These are phyloP conservation scores for Amphibalanus amphitrite DNA, from an alignment of 1,140 invertebrate species.

Conservation along the genomic window DNA sequence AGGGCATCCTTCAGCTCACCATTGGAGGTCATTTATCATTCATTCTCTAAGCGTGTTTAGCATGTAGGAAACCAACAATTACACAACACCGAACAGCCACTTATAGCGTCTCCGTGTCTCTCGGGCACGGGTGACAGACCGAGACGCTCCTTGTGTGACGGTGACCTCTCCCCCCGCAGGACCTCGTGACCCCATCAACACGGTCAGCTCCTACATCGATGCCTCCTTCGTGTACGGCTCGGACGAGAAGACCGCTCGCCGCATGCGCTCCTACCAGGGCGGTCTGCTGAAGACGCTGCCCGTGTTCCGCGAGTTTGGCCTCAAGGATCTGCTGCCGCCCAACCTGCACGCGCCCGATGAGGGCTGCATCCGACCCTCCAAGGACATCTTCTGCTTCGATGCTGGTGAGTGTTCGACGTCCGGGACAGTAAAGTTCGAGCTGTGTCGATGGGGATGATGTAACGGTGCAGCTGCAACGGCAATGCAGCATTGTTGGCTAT, in stretches of 20 bases:
- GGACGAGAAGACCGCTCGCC: conserved; percentile 28
- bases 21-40: background rate
- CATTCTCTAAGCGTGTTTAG: background rate
- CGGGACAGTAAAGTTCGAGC: too few relatives aligned
- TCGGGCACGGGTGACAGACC: background rate
- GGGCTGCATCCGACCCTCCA: too few relatives aligned
- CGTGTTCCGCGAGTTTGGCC: too few relatives aligned
- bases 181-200: too few relatives aligned
- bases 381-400: conserved; percentile 74
- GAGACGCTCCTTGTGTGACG: background rate
- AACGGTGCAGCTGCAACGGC: too few relatives aligned
- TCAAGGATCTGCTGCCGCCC: too few relatives aligned
- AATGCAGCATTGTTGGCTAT: too few relatives aligned
- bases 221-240: conserved; percentile 34
- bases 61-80: background rate
- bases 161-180: conserved; percentile 31
- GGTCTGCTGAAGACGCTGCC: too few relatives aligned
- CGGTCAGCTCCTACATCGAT: conserved; percentile 32
- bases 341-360: too few relatives aligned
- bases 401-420: too few relatives aligned
- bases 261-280: conserved; percentile 29
- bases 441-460: too few relatives aligned
- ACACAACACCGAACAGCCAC: background rate
- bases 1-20: too few relatives aligned
- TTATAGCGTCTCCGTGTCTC: conserved; percentile 9